Percentiles rank a stretch among this genome's conserved stretches.
Evolutionary conservation across 1,140 invertebrate genomes (phyloP).

Genomic region (Cotesia vestalis): DNA sequence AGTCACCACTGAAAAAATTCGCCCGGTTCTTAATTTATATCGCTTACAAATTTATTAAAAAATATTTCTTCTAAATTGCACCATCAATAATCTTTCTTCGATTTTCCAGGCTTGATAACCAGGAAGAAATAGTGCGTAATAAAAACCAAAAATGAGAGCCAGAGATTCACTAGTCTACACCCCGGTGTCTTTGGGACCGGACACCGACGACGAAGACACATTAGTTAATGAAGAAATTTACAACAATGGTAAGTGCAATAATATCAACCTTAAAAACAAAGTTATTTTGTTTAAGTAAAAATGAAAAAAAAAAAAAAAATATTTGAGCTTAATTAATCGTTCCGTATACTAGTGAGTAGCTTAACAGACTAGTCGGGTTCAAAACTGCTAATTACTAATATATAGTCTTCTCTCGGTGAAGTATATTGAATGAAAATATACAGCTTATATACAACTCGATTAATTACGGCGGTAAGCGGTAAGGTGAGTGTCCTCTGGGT

Average conservation of each 20-base stretch:
- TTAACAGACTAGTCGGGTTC: neutral
- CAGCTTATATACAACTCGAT: neutral
- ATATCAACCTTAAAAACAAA: slow-evolving; percentile 6
- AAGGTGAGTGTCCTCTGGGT: slow-evolving; percentile 33
- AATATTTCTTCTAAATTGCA: neutral
- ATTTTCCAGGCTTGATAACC: neutral
- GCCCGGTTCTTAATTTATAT: too few relatives aligned
- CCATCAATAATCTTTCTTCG: neutral
- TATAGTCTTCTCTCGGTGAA: too few relatives aligned
- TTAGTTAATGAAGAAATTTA: slow-evolving; percentile 63
- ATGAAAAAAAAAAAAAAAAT: neutral
- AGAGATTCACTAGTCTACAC: slow-evolving; percentile 63
- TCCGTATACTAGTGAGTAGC: neutral
- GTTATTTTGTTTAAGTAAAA: neutral
- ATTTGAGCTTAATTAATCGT: too few relatives aligned
- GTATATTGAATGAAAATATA: slow-evolving; percentile 8
- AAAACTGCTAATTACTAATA: neutral
- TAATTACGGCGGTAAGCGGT: neutral
- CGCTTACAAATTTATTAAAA: neutral
- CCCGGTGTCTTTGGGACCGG: slow-evolving; percentile 62
- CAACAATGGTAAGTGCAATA: slow-evolving; percentile 59
- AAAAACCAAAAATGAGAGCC: slow-evolving; percentile 53
- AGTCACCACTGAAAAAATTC: too few relatives aligned
- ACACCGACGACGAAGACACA: slow-evolving; percentile 64
- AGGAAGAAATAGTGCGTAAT: neutral